phyloP scores from a whole-genome alignment of 2,113 vertebrate species.

The Symphodus melops region DNA sequence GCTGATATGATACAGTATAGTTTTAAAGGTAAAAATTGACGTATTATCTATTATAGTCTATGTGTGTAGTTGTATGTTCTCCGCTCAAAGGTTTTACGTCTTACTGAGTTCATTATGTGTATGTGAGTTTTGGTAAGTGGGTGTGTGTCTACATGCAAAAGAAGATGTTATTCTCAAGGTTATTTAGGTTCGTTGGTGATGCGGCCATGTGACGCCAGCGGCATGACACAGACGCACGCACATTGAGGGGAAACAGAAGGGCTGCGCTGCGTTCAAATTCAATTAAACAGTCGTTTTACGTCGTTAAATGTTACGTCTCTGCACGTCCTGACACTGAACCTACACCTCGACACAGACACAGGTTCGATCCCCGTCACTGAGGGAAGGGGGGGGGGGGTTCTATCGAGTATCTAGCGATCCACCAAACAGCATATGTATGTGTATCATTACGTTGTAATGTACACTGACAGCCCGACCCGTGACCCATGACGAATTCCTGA shows the following conservation, averaged over 20 bases:
- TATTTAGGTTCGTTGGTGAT: constrained; percentile 52
- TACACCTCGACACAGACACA: neutral
- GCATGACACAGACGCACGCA: constrained; percentile 4
- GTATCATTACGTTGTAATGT: neutral
- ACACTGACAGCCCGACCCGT: constrained; percentile 30
- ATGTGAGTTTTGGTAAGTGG: neutral
- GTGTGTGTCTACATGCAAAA: constrained; percentile 9
- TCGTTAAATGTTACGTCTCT: neutral
- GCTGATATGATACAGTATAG: neutral
- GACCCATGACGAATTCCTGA: constrained; percentile 47
- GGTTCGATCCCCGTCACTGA: constrained; percentile 4
- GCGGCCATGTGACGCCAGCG: constrained; percentile 46
- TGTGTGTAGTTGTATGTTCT: neutral
- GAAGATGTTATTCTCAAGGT: constrained; percentile 68
- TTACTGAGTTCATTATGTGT: constrained; percentile 1
- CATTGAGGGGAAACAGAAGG: neutral
- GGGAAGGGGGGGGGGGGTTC: too few relatives aligned
- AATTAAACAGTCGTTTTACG: constrained; percentile 4
- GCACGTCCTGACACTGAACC: neutral
- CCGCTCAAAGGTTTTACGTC: neutral
- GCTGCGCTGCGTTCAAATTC: neutral
- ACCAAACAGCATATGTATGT: neutral
- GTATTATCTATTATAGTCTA: too few relatives aligned
- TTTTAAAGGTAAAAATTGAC: neutral
- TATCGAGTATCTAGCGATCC: neutral